Conservation (phyloP, 2,113 vertebrate species). For the Erythrolamprus reginae region DNA sequence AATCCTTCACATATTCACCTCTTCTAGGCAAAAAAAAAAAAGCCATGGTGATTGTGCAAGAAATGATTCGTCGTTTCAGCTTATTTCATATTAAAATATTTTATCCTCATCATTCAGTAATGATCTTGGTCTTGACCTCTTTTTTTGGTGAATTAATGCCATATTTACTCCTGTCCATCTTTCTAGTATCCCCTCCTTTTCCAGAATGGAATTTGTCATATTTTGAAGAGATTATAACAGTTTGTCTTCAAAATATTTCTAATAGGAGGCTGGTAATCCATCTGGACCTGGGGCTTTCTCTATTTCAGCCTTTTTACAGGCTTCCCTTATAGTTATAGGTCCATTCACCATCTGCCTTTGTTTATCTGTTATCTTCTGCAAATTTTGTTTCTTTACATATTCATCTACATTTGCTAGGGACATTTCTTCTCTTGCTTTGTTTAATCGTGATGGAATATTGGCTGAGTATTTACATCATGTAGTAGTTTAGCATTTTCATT, state of each 20-base stretch:
- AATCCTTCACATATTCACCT: not conserved
- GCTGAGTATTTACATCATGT: not conserved
- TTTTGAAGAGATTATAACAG: not conserved
- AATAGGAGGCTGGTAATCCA: not conserved
- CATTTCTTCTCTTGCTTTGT: not conserved
- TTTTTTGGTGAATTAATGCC: not conserved
- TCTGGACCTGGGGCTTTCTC: not conserved
- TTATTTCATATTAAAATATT: not conserved
- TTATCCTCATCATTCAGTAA: not conserved
- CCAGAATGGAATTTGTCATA: not conserved
- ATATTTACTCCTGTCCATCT: not conserved
- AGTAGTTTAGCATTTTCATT: not conserved
- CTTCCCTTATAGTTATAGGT: not conserved
- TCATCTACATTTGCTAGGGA: not conserved
- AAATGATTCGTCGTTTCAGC: not conserved
- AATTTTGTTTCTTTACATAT: not conserved
- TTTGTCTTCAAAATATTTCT: not conserved
- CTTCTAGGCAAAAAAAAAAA: not conserved
- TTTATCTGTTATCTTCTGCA: not conserved
- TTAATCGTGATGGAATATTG: not conserved
- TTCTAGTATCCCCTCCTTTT: not conserved
- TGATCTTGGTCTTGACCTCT: not conserved
- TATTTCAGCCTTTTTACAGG: not conserved
- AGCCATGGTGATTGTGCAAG: not conserved
- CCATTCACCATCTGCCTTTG: not conserved